Conservation (phyloP, 37 sponge, comb jelly and placozoan species). For the Theonella swinhoei region DNA sequence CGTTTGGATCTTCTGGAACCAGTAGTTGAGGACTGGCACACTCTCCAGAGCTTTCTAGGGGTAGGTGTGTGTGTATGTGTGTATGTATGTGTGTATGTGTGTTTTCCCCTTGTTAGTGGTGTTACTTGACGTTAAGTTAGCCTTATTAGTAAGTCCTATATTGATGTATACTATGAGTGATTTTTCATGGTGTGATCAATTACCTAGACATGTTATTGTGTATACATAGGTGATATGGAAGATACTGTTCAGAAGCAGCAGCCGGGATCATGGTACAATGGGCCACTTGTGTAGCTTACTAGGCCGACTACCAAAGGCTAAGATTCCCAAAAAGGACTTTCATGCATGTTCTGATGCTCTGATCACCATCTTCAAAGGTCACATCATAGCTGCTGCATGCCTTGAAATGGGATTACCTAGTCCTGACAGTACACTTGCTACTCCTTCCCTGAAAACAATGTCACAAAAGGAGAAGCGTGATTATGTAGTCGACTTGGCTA, state of each 20-base stretch:
- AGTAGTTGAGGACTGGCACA: slow-evolving; percentile 34
- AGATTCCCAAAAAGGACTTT: slow-evolving; percentile 33
- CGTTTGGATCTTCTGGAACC: slow-evolving; percentile 26
- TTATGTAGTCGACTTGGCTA: not conserved
- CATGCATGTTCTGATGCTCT: slow-evolving; percentile 42
- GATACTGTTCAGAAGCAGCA: not conserved
- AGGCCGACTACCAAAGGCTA: not conserved
- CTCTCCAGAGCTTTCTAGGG: not conserved
- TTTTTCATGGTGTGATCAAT: not conserved
- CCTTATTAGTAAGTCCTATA: not conserved
- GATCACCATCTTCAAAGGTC: slow-evolving; percentile 25
- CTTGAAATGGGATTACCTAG: not conserved
- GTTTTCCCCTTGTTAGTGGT: not conserved
- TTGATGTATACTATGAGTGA: not conserved
- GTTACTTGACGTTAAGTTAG: not conserved
- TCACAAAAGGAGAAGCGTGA: not conserved
- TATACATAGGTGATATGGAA: slow-evolving; percentile 31
- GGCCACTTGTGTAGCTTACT: slow-evolving; percentile 21
- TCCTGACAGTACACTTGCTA: not conserved
- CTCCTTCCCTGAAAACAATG: not conserved
- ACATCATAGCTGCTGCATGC: slow-evolving; percentile 15
- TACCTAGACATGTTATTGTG: not conserved
- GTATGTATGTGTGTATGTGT: not conserved
- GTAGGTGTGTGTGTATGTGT: not conserved
- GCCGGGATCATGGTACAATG: slow-evolving; percentile 49